Evolutionary conservation across 2,113 vertebrate species (phyloP), one percentile per base, ranked within the genome.

Genomic region (Sapajus apella): DNA sequence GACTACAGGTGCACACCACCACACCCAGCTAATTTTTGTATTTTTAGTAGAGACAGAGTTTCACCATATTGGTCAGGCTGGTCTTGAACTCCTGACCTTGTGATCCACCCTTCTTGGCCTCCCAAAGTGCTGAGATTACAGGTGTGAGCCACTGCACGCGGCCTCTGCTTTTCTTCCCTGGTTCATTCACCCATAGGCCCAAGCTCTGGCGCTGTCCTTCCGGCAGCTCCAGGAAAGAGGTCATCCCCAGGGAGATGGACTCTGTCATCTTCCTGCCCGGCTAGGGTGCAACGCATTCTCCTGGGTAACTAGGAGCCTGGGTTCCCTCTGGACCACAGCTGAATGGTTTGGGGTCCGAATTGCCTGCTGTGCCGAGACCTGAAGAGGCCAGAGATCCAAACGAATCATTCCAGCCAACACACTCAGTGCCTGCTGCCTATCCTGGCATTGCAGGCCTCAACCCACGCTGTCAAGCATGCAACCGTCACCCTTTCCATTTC

Each of bases 381-480:
- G 1, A 56, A 30, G 37, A 85, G 64, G 40, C 47, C 89, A 79
- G n/a, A 6, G 17, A 40, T 14, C 40, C 20, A 4, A 2, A 14
- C 6, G 9, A 3, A 37, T 79, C 80, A 21, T 37, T 17, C 52
- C n/a, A 13, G 50, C 8, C 66, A 37, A 6, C 0, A 9, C 2
- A 1, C 18, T 8, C 43, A 18, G 25, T 5, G 5, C 40, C n/a
- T 56, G 80, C 81, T 16, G 47, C 20, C 3, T 4, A 10, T 20
- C 25, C 3, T 21, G 8, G 20, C 32, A 0, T 1, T 73, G 25
- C 47, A 43, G 27, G 21, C 23, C 8, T 61, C 50, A 16, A 0
- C 0, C 32, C 72, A 17, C 20, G 2, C 56, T 27, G 8, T 12
- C 14, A 43, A 35, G 8, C 13, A 21, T 13, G 17, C 35, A 6